Conservation (phyloP, 2,888 invertebrate genomes). For the Drosophila pseudotalamancana region DNA sequence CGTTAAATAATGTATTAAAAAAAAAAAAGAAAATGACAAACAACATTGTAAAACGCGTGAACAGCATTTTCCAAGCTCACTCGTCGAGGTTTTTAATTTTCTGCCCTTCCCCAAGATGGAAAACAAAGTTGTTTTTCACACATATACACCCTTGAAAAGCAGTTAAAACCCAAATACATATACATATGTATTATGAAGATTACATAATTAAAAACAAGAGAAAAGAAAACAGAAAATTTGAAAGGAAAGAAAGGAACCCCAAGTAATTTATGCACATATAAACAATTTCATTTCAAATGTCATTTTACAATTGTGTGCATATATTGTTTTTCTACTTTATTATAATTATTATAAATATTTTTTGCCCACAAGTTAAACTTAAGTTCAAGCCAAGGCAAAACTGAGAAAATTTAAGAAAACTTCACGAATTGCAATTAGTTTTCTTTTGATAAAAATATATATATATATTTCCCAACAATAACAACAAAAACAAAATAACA, state of each 20-base stretch:
- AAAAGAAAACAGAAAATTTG: not conserved
- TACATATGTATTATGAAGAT: constrained; percentile 51
- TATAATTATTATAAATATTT: constrained; percentile 28
- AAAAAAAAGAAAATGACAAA: constrained; percentile 17
- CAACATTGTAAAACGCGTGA: constrained; percentile 31
- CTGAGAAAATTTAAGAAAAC: constrained; percentile 10
- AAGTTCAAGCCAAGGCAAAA: constrained; percentile 48
- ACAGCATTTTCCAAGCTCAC: constrained; percentile 56
- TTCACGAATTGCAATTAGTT: constrained; percentile 53
- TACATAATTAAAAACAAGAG: constrained; percentile 39
- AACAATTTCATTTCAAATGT: constrained; percentile 68
- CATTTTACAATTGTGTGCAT: constrained; percentile 63
- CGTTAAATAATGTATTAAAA: constrained; percentile 28
- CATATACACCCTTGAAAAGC: constrained; percentile 1
- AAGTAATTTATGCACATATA: constrained; percentile 39
- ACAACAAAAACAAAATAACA: not conserved
- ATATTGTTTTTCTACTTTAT: constrained; percentile 44
- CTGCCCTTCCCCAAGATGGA: constrained; percentile 20
- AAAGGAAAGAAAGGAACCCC: not conserved
- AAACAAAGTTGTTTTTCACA: constrained; percentile 20
- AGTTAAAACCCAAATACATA: constrained; percentile 7
- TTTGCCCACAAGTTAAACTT: constrained; percentile 70
- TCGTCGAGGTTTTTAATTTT: constrained; percentile 69
- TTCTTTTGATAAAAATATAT: constrained; percentile 19
- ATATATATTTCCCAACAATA: constrained; percentile 3